A percentile compares a stretch with the other conserved stretches of the same genome.
phyloP scores from a whole-genome alignment of 2,113 vertebrate species.

The Diadophis punctatus region DNA sequence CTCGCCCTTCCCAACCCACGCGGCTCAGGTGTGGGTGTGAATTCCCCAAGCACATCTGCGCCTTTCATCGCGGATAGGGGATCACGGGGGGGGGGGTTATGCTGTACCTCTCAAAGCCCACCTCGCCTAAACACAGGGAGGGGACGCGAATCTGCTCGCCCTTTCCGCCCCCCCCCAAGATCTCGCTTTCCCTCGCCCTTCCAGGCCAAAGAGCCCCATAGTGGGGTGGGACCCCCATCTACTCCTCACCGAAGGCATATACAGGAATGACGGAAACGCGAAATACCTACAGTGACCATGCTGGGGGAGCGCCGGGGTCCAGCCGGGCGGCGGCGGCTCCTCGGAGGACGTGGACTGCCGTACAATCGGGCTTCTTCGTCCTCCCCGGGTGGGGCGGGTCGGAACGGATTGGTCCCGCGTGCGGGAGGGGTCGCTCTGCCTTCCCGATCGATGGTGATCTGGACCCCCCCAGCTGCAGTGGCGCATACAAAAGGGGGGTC shows the following conservation, averaged over 20 bases:
- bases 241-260: not conserved
- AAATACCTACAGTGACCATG: constrained; percentile 71
- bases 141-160: not conserved
- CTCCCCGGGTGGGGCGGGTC: constrained; percentile 36
- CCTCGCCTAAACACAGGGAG: not conserved
- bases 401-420: constrained; percentile 35
- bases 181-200: not conserved
- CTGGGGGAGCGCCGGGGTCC: constrained; percentile 48
- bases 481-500: constrained; percentile 24
- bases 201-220: not conserved
- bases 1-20: not conserved
- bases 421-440: constrained; percentile 34
- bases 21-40: not conserved
- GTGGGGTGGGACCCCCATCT: not conserved
- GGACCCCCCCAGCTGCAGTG: constrained; percentile 12
- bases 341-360: constrained; percentile 26
- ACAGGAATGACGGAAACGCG: not conserved
- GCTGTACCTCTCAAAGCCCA: not conserved
- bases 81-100: not conserved
- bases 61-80: not conserved
- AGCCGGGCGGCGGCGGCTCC: constrained; percentile 42
- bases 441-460: not conserved
- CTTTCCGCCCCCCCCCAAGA: not conserved
- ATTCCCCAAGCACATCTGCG: not conserved
- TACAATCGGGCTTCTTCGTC: constrained; percentile 23